Base-by-base conservation (phyloP, 2,888 invertebrate species). In the Polyommatus iphigenia region DNA sequence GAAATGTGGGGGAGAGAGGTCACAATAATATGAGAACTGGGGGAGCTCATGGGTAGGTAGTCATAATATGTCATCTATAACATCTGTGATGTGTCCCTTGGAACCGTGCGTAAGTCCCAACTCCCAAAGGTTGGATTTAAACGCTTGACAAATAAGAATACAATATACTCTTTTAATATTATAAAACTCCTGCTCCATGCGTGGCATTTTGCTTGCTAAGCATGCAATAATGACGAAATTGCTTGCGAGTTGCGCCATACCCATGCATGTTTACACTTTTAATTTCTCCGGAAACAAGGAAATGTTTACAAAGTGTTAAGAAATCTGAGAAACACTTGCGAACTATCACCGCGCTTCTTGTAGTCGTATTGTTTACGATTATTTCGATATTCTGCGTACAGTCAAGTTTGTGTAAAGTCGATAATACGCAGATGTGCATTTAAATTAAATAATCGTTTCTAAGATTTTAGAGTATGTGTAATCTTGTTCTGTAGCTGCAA, bases 301-400 rank as follows among this genome's bases (percentile, higher is more conserved):
- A 50, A 75, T 75, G 29, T 75, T 75, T 75, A 75, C 46, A 29
- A 24, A 75, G 54, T 15, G 54, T 50, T 54, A 54, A 32, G 75
- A 75, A 75, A 50, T 75, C 75, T 54, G 50, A 75, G 75, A 75
- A 75, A 18, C 54, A 18, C 50, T 50, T 32, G 75, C 75, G 50
- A 75, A 75, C 29, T 50, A 75, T 29, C 54, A 73, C 46, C 13
- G 46, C 13, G 54, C 50, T 75, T 73, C 73, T 50, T 20, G 75
- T 75, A 54, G 24, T 20, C 75, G 3, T 50, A 36, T 73, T 73
- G 54, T 75, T 75, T 75, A 75, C 54, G 1, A 75, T 73, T 20
- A 73, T 29, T 50, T 29, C 8, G 6, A 24, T 50, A 50, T 75
- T 75, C 50, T 29, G 50, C 32, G 75, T 75, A 18, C 18, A 54